Base-by-base conservation (phyloP, 2,888 invertebrate genomes). In the Drosophila mimetica region DNA sequence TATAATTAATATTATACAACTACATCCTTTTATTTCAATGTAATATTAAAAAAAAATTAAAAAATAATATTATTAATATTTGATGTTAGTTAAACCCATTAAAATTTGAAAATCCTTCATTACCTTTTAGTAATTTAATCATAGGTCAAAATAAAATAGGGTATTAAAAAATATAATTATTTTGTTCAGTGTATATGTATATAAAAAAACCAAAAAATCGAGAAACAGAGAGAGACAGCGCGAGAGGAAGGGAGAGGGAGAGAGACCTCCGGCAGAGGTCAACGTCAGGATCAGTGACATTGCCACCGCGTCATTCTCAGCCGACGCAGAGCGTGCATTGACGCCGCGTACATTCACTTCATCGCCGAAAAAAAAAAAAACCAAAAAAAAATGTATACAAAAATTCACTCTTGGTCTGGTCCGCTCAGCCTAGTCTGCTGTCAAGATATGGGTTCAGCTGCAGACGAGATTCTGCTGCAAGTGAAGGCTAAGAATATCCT, bases 241-340 rank as follows among this genome's bases (percentile, higher is more conserved):
- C 16, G 39, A 30, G 39, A 22, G 8, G 20, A 13, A 28, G 46
- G 30, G 46, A 51, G 51, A 44, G 34, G 39, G 51, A 28, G 16
- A 16, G 51, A 61, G 51, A 64, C 60, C 67, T 64, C 73, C 48
- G 64, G 46, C 79, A 81, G 86, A 81, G 84, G 85, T 84, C 84
- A 84, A 84, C 84, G 84, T 69, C 86, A 84, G 84, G 84, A 84
- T 84, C 84, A 84, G 86, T 84, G 84, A 81, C 84, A 84, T 84
- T 84, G 83, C 79, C 60, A 39, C 46, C 60, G 60, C 60, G 60
- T 57, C 60, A 61, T 85, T 83, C 75, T 76, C 55, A 57, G 67
- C 42, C 22, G 55, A 48, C 41, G 47, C 70, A 51, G 51, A 52
- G 46, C 64, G 64, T 54, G 71, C 81, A 79, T 82, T 82, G 81